A percentile compares a stretch with the other conserved stretches of the same genome.
Conservation (phyloP, 2,888 invertebrate genomes). For the Hyles lineata region DNA sequence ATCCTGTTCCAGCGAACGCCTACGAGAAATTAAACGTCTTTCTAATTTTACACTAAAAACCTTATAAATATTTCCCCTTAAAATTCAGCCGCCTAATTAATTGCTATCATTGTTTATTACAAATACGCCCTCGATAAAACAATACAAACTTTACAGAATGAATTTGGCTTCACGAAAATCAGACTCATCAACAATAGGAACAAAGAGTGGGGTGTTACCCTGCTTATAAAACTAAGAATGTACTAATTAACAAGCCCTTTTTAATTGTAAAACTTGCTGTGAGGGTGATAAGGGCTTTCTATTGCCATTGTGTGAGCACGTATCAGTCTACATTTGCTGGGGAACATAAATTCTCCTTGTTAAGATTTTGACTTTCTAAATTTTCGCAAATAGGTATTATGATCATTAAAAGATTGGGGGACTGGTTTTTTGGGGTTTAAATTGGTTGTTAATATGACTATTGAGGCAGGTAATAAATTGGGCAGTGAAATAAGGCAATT, state of each 20-base stretch:
- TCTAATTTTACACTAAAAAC: no score
- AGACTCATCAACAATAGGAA: not conserved
- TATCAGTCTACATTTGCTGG: constrained; percentile 37
- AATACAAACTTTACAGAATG: no score
- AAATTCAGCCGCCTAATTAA: no score
- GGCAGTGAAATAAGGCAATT: no score
- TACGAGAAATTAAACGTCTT: no score
- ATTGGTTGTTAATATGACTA: no score
- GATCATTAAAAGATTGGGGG: not conserved
- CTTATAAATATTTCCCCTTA: no score
- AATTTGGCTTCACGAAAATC: not conserved
- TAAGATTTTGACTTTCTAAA: not conserved
- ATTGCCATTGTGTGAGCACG: constrained; percentile 59
- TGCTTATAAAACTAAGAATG: constrained; percentile 38
- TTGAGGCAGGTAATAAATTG: no score
- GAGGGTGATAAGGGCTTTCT: constrained; percentile 19
- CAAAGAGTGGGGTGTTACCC: not conserved
- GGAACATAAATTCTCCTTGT: not conserved
- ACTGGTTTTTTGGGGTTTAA: no score
- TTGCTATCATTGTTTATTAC: no score
- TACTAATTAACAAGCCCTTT: constrained; percentile 51
- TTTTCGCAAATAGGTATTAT: not conserved
- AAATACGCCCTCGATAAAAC: no score
- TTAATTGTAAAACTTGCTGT: constrained; percentile 10
- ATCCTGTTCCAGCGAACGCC: no score